Percentiles rank a stretch among this genome's conserved stretches.
phyloP scores from a whole-genome alignment of 2,888 invertebrate species.

The Aphodius granarius region DNA sequence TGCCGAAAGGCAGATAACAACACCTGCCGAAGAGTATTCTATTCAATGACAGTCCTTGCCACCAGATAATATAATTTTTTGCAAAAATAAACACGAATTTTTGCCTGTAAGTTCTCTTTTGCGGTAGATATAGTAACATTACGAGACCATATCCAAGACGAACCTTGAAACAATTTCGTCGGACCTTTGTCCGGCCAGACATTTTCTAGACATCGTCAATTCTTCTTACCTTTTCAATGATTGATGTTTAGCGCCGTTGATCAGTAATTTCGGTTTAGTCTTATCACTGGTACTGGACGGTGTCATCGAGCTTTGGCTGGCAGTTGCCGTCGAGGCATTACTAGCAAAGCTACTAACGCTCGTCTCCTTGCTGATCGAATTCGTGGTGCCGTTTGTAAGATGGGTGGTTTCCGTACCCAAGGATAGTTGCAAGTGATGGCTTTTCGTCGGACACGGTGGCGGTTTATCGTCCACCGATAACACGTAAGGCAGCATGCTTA shows the following conservation, averaged over 20 bases:
- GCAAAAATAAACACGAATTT: too few species aligned
- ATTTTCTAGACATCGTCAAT: neutral
- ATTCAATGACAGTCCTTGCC: too few species aligned
- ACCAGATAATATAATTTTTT: too few species aligned
- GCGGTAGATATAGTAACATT: too few species aligned
- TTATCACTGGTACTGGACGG: constrained; percentile 65
- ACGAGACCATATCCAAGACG: too few species aligned
- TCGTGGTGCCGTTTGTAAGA: constrained; percentile 43
- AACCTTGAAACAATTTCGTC: too few species aligned
- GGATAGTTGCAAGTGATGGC: constrained; percentile 55
- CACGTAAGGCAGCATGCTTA: constrained; percentile 75
- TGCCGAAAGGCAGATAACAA: neutral
- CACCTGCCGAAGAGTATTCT: neutral
- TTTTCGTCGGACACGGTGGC: constrained; percentile 59
- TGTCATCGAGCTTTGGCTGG: constrained; percentile 58
- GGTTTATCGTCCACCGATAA: constrained; percentile 78
- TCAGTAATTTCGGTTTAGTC: constrained; percentile 67
- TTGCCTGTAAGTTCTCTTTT: too few species aligned
- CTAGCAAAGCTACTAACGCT: constrained; percentile 72
- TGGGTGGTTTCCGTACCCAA: constrained; percentile 44
- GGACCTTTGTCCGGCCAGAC: neutral
- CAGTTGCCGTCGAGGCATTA: constrained; percentile 64
- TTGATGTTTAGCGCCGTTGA: constrained; percentile 72
- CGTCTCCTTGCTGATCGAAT: constrained; percentile 62
- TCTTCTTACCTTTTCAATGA: constrained; percentile 68